Percentiles rank a stretch among this genome's conserved stretches.
phyloP scores from a whole-genome alignment of 2,113 vertebrate genomes.

The Dendropsophus ebraccatus region DNA sequence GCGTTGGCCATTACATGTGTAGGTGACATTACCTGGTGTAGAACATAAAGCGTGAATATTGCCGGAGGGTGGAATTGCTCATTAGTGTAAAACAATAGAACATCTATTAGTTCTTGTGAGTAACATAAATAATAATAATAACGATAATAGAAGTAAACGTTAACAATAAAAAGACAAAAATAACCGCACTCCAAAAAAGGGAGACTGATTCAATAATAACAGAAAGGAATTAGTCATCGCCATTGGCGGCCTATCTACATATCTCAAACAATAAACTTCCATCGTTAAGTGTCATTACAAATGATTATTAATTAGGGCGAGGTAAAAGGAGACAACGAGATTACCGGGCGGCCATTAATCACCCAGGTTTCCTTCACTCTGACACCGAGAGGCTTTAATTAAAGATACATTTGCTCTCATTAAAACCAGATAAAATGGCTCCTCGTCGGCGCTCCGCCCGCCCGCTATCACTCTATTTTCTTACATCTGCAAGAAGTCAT shows the following conservation, averaged over 20 bases:
- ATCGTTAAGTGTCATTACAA: constrained; percentile 45
- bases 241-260: background rate
- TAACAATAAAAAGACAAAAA: too few species aligned
- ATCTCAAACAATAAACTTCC: constrained; percentile 39
- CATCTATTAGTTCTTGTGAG: background rate
- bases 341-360: constrained; percentile 50
- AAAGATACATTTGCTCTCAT: constrained; percentile 44
- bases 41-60: background rate
- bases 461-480: background rate
- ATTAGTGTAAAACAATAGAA: background rate
- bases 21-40: background rate
- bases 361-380: constrained; percentile 30
- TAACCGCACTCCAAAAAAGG: too few species aligned
- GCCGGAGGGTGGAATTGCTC: background rate
- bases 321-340: constrained; percentile 43
- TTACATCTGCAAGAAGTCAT: constrained; percentile 17
- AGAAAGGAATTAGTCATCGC: too few species aligned
- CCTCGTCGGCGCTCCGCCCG: background rate
- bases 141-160: background rate
- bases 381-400: constrained; percentile 42
- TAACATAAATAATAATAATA: background rate
- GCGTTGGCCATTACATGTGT: too few species aligned
- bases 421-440: constrained; percentile 39
- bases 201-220: too few species aligned
- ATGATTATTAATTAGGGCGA: constrained; percentile 50